Conservation (phyloP, 1,140 invertebrate species). For the Sminthurinus signatus region DNA sequence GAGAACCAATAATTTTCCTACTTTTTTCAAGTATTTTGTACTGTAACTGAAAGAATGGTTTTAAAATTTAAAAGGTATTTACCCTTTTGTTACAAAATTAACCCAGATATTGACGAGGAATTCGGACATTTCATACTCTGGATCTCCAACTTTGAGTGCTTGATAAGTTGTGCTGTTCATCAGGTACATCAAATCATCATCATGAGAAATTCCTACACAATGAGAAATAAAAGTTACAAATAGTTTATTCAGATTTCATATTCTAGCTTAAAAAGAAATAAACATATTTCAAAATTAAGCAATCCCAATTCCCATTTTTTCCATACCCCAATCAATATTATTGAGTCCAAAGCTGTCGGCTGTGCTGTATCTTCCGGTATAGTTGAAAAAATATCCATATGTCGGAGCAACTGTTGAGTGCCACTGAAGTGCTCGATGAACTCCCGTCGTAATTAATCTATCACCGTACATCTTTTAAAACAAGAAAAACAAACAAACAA, state of each 20-base stretch:
- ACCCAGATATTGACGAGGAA: conserved; percentile 35
- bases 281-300: background rate
- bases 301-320: background rate
- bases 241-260: background rate
- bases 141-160: conserved; percentile 18
- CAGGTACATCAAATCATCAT: conserved; percentile 29
- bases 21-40: background rate
- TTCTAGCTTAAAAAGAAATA: background rate
- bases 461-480: conserved; percentile 28
- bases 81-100: conserved; percentile 33
- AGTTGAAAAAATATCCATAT: conserved; percentile 29
- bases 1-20: background rate
- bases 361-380: conserved; percentile 23
- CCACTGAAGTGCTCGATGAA: conserved; percentile 20
- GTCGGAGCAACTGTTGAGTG: conserved; percentile 22
- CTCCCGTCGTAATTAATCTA: conserved; percentile 17
- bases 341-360: conserved; percentile 18
- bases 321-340: conserved; percentile 20
- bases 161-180: conserved; percentile 25
- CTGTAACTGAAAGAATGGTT: too few species aligned
- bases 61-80: too few species aligned
- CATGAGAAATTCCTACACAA: conserved; percentile 17
- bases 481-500: too few species aligned
- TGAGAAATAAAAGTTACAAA: conserved; percentile 1
- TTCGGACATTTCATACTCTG: conserved; percentile 33